Evolutionary conservation across 2,113 vertebrate species (phyloP).

Genomic region (Erpornis zantholeuca): DNA sequence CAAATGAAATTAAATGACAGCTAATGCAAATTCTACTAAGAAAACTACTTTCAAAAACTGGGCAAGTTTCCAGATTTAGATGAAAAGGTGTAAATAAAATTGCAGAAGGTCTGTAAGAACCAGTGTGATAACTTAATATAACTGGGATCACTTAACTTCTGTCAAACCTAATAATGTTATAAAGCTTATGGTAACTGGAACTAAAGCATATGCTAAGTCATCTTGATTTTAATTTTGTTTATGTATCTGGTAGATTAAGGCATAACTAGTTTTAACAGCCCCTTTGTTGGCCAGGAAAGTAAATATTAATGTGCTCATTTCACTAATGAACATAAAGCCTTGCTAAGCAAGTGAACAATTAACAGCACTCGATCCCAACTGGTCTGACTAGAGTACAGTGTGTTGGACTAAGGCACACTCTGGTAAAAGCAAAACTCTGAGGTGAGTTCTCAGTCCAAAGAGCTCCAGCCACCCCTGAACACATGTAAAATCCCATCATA

Average conservation of each 20-base stretch:
- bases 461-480: neutral
- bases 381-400: neutral
- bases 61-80: neutral
- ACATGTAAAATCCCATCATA: fast-evolving
- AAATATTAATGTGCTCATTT: neutral
- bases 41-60: neutral
- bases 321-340: neutral
- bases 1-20: neutral
- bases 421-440: neutral
- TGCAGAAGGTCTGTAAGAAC: neutral
- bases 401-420: neutral
- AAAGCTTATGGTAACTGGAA: neutral
- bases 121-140: neutral
- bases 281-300: neutral
- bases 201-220: neutral
- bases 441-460: neutral
- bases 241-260: neutral
- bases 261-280: neutral
- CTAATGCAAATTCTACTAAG: neutral
- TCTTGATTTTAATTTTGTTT: neutral
- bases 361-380: neutral
- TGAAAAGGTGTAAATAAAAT: neutral
- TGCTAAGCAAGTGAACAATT: neutral
- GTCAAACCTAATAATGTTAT: neutral
- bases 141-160: neutral